Evolutionary conservation across 2,113 vertebrate species (phyloP).

Genomic region (Vidua chalybeata): DNA sequence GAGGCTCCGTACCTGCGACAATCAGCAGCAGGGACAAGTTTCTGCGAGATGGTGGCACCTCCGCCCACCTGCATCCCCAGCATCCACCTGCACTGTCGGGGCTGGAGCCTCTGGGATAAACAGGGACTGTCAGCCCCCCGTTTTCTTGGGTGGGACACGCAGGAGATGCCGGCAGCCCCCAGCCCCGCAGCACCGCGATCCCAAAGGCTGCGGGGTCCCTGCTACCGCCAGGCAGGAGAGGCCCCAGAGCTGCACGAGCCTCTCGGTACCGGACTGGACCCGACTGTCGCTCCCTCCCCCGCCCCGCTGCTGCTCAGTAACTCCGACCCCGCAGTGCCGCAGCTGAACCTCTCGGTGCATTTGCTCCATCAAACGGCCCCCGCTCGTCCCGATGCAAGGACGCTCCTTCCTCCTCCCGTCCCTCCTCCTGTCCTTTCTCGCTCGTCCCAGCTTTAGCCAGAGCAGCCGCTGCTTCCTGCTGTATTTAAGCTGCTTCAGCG

Average conservation of each 20-base stretch:
- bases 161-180: neutral
- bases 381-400: neutral
- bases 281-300: neutral
- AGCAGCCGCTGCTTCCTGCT: constrained; percentile 17
- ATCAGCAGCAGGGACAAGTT: neutral
- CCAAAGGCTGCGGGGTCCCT: neutral
- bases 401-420: neutral
- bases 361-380: neutral
- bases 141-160: neutral
- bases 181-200: neutral
- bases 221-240: neutral
- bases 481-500: neutral
- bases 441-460: neutral
- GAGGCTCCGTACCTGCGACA: neutral
- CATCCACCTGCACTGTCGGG: neutral
- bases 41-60: neutral
- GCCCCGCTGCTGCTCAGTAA: neutral
- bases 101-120: neutral
- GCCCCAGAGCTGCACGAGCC: neutral
- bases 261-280: fast-evolving
- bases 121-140: neutral
- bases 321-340: neutral
- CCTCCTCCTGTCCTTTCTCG: neutral
- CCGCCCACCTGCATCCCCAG: neutral
- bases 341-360: neutral